Base-by-base conservation (phyloP, 2,888 invertebrate genomes). In the Caenorhabditis uteleia region DNA sequence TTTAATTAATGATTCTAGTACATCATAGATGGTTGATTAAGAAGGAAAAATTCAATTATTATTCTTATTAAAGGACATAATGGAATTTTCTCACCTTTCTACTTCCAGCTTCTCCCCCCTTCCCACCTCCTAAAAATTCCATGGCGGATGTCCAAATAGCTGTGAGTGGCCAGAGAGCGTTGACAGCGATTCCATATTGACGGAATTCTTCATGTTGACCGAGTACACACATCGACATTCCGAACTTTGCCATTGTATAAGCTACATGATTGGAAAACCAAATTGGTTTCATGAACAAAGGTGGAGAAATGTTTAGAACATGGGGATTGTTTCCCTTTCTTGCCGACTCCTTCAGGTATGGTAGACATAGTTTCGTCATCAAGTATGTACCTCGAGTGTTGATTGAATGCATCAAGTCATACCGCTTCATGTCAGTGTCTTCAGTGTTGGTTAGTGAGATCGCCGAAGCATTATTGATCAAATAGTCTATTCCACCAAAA, bases 211-310 rank as follows among this genome's bases (percentile, higher is more conserved):
- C 91, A n/a, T 93, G 88, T 93, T 95, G 95, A 10, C 95, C 78
- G 14, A 95, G 86, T 2, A 91, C 94, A 84, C 95, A 95, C 92
- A 97, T 92, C 0, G 94, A 94, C 86, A 82, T 78, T 7, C 75
- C 95, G 84, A 93, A 95, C 84, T 97, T 97, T 2, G 95, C 93
- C 90, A 95, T 95, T 0, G 95, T 95, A 85, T 97, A 97, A 0
- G 94, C 95, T 43, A 79, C 68, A 48, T 68, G 68, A 18, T 49
- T 94, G 12, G 46, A 45, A 42, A 65, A 94, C 95, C 95, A 97
- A 75, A 88, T 87, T 0, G 92, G 89, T 74, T 89, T 88, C 90
- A 97, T 88, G 84, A 90, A 92, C 23, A 97, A 86, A 0, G 95
- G 95, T 3, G 97, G 97, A 26, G 94, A 93, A 46, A 95, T 87